phyloP scores from a whole-genome alignment of 2,888 invertebrate genomes.

The Steromphala cineraria region DNA sequence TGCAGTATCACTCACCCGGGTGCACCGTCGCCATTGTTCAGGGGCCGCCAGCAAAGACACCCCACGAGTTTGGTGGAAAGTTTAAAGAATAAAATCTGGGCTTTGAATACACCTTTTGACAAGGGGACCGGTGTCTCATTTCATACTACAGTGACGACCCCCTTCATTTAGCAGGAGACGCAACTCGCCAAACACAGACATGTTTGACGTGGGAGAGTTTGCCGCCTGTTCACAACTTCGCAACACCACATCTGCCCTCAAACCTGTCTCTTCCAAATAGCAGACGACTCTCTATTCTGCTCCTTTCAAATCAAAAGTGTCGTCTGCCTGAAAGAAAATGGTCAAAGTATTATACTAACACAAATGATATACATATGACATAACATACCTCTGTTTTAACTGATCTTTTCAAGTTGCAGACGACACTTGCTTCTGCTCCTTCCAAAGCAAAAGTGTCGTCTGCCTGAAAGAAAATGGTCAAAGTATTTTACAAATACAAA shows the following conservation, averaged over 20 bases:
- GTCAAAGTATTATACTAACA: too few species aligned
- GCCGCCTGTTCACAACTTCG: conserved; percentile 1
- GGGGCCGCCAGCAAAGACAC: conserved; percentile 5
- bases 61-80: conserved; percentile 2
- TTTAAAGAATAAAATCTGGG: conserved; percentile 15
- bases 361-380: too few species aligned
- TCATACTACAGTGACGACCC: neutral
- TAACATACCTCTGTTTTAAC: too few species aligned
- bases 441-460: too few species aligned
- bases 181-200: neutral
- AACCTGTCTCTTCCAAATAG: neutral
- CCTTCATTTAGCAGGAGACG: conserved; percentile 4
- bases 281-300: neutral
- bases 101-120: conserved; percentile 17
- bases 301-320: too few species aligned
- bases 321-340: too few species aligned
- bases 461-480: too few species aligned
- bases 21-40: neutral
- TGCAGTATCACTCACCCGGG: neutral
- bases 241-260: neutral
- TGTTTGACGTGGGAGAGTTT: neutral
- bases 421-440: neutral
- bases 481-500: too few species aligned
- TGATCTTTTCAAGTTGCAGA: neutral
- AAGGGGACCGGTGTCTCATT: conserved; percentile 11